Percentiles rank a stretch among this genome's conserved stretches.
These are phyloP conservation scores for Ophioderma brevispina DNA, from an alignment of 35 echinoderm and acorn worm genomes.

Conservation along the genomic window DNA sequence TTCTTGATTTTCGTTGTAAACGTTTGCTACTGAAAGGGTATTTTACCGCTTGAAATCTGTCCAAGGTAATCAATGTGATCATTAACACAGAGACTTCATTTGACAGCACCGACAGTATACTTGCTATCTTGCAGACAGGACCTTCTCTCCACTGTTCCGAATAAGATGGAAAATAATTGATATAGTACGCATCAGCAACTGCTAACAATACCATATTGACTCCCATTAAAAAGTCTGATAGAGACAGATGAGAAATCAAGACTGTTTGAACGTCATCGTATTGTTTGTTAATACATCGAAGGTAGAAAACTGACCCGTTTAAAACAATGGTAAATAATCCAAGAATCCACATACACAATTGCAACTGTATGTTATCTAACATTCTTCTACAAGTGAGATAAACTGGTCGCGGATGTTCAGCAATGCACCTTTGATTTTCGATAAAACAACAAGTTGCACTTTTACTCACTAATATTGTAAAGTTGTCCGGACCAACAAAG, in stretches of 20 bases:
- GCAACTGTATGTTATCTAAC: not conserved
- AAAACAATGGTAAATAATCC: not conserved
- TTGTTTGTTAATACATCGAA: not conserved
- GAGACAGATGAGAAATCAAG: not conserved
- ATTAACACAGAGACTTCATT: not conserved
- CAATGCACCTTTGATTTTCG: not conserved
- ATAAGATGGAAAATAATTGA: not conserved
- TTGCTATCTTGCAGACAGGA: not conserved
- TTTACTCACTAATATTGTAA: not conserved
- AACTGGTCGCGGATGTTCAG: not conserved
- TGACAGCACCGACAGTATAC: not conserved
- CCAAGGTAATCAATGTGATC: not conserved
- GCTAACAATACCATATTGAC: not conserved
- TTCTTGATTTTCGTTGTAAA: too few relatives aligned
- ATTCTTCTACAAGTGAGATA: not conserved
- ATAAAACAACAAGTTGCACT: not conserved
- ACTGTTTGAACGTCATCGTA: not conserved
- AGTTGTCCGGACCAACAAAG: not conserved
- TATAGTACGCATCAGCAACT: not conserved
- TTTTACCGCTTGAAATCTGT: too few relatives aligned
- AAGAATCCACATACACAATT: not conserved
- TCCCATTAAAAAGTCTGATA: not conserved
- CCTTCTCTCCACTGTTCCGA: not conserved
- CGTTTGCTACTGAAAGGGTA: too few relatives aligned
- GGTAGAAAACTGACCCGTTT: not conserved